Base-by-base conservation (phyloP, 2,797 vertebrate genomes). In the Chaetophractus vellerosus region DNA sequence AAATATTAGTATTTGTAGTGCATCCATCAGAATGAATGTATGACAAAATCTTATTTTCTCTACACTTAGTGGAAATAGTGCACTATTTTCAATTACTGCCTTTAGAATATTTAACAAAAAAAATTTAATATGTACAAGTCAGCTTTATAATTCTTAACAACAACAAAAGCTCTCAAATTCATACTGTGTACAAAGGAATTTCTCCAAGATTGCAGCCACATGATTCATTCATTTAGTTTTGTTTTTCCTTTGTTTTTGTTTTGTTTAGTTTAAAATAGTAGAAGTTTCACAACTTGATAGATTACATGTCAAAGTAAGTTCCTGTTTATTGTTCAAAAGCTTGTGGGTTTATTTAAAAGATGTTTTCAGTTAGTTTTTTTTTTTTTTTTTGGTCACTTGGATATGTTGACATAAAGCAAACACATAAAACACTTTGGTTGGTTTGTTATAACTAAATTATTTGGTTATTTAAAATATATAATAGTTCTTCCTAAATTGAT, bases 231-330 rank as follows among this genome's bases (percentile, higher is more conserved):
- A 96, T 97, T 97, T 96, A 63, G 92, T 97, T 95, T 98, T 97
- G 59, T 92, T 96, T 98, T 97, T 92, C n/a, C 10, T 88, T 38
- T 38, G 23, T 38, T 91, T 87, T 28, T 79, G 3, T 85, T 55
- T 48, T 79, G 33, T 96, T 96, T 97, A 90, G 7, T 94, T 96
- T 93, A 59, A 85, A 97, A 91, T 84, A 96, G 83, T 74, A 97
- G 92, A 97, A 96, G 88, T 93, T 86, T 97, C 90, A 91, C 36
- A 96, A 61, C 31, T 97, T 97, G 96, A 98, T 96, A 97, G 97
- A 97, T 98, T 97, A 76, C 79, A 72, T 94, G 82, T 96, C 92
- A 97, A 52, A 97, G 95, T 50, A 79, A 81, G 71, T 96, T 98
- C 82, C 50, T 97, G 38, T 66, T 97, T 97, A 97, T 97, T 98